Base-by-base conservation (phyloP, 2,888 invertebrate genomes). In the Anticlea derivata region DNA sequence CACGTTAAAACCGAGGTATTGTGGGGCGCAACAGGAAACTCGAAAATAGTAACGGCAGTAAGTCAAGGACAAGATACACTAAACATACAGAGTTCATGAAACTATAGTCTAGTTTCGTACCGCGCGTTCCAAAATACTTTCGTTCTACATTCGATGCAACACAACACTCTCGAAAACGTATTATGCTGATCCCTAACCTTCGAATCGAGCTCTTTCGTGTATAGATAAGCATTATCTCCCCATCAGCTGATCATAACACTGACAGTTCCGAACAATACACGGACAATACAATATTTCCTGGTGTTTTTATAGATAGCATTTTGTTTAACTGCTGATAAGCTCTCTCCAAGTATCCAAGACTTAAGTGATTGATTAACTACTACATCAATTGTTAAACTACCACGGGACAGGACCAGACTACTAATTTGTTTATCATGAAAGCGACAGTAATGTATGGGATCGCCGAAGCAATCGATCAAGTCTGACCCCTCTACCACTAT, bases 21-120 rank as follows among this genome's bases (percentile, higher is more conserved):
- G 63, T 64, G 70, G 72, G 69, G 61, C 58, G 55, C 55, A 66
- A 60, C 71, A 69, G 73, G 70, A 74, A 74, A 68, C 59, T 63
- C 60, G 63, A 68, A 73, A 73, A 52, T 52, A 52, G 52, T 73
- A 69, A 66, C 63, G 61, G 66, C 65, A 51, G 51, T 66, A 49
- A 64, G 63, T 67, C 73, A 73, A 73, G 70, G 68, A 56, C 70
- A 61, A 55, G 59, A 54, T 49, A 52, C 47, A 30, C 40, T 44
- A 50, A 54, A 58, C 53, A 54, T 37, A 55, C 27, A 27, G 38
- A 55, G 54, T 58, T 58, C 53, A 59, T 49, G 56, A 56, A 53
- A 61, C 50, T 51, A 45, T 37, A 47, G 27, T 48, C 50, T 47
- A 45, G 52, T 50, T 55, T 41, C 13, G 37, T 31, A 38, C 20